A percentile compares a stretch with the other conserved stretches of the same genome.
These are phyloP conservation scores for Caenorhabditis zanzibari DNA, from an alignment of 2,888 invertebrate genomes.

Conservation along the genomic window DNA sequence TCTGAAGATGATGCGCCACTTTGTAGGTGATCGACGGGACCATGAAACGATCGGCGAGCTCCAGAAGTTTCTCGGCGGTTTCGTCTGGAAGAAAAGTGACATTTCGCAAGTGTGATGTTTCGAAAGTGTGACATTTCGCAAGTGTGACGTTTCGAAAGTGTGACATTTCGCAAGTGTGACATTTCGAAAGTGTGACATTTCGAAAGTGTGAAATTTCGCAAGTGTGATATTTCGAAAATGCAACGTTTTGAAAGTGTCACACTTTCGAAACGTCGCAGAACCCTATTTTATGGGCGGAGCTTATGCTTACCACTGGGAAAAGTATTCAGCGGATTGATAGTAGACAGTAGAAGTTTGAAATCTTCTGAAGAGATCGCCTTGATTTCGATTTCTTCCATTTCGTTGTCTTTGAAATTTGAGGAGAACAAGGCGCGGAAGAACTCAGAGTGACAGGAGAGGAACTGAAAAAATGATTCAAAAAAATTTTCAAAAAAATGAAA, in stretches of 20 bases:
- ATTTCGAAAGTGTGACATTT: too few species aligned
- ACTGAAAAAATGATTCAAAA: too few species aligned
- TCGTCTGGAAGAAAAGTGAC: background rate
- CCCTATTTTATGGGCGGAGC: background rate
- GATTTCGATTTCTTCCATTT: constrained; percentile 9
- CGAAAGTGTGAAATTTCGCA: too few species aligned
- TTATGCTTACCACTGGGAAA: background rate
- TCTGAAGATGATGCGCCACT: background rate
- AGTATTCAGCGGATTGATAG: background rate
- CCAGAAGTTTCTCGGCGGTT: constrained; percentile 5
- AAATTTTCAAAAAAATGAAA: too few species aligned
- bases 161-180: too few species aligned
- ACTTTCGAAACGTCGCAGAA: background rate
- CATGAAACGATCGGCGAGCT: background rate
- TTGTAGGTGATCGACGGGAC: background rate
- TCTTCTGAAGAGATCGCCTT: constrained; percentile 8
- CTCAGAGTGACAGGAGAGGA: constrained; percentile 21
- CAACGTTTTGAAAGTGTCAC: too few species aligned
- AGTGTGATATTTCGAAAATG: too few species aligned
- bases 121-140: too few species aligned
- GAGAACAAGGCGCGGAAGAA: constrained; percentile 11
- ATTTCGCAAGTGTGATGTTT: too few species aligned
- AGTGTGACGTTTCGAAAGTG: too few species aligned
- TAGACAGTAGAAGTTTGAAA: background rate
- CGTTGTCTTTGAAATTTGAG: constrained; percentile 5